Percentiles rank a stretch among this genome's conserved stretches.
Conservation (phyloP, 53 echinoderm and acorn worm species). For the Astropecten irregularis region DNA sequence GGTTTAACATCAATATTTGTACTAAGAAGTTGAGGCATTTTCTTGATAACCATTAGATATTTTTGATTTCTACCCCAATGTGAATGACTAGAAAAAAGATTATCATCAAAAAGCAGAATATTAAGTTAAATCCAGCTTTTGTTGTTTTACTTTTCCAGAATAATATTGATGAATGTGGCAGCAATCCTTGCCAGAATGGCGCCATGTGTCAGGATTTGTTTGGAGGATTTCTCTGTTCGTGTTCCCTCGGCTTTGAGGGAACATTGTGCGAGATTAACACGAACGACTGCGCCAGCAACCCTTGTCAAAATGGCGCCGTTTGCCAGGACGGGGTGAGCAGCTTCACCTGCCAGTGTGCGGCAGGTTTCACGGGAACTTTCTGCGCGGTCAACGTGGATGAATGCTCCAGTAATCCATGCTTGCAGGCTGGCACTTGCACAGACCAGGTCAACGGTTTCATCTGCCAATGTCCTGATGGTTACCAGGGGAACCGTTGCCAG, state of each 20-base stretch:
- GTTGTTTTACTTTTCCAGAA: neutral
- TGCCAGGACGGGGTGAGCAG: constrained; percentile 69
- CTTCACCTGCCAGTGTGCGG: constrained; percentile 67
- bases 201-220: constrained; percentile 73
- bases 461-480: constrained; percentile 75
- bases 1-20: too few relatives aligned
- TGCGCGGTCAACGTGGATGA: constrained; percentile 84
- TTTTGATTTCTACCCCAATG: too few relatives aligned
- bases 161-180: constrained; percentile 64
- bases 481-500: constrained; percentile 68
- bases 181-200: constrained; percentile 71
- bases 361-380: constrained; percentile 65
- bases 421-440: constrained; percentile 69
- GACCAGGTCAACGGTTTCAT: constrained; percentile 68
- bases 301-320: constrained; percentile 75
- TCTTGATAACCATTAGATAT: too few relatives aligned
- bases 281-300: constrained; percentile 76
- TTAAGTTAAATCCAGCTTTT: too few relatives aligned
- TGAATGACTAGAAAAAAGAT: too few relatives aligned
- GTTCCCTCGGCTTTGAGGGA: constrained; percentile 74
- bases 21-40: too few relatives aligned
- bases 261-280: constrained; percentile 64
- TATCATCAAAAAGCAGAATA: too few relatives aligned
- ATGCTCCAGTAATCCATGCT: constrained; percentile 79
- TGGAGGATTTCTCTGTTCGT: constrained; percentile 68